phyloP scores from a whole-genome alignment of 2,888 invertebrate genomes.

The Limnephilus marmoratus region DNA sequence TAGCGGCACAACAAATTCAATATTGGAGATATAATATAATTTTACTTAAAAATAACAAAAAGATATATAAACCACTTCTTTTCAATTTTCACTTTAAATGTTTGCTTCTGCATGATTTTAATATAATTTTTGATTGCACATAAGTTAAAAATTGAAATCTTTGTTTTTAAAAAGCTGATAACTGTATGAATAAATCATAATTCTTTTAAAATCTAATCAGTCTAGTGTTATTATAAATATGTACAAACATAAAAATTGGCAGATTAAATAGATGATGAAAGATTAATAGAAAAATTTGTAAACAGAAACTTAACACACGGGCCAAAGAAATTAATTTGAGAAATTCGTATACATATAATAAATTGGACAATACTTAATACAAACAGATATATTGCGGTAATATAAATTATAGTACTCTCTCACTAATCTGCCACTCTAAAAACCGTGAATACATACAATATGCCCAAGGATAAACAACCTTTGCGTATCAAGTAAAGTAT shows the following conservation, averaged over 20 bases:
- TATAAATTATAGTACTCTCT: not conserved
- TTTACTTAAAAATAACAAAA: not conserved
- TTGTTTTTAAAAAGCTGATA: not conserved
- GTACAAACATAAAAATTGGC: not conserved
- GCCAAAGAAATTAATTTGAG: not conserved
- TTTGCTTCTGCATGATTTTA: not conserved
- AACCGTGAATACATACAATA: too few species aligned
- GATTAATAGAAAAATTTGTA: not conserved
- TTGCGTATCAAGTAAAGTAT: too few species aligned
- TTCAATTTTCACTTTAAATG: not conserved
- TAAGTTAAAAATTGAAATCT: not conserved
- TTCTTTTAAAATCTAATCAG: conserved; percentile 46
- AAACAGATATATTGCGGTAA: not conserved
- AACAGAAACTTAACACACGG: not conserved
- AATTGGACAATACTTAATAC: not conserved
- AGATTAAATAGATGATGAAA: not conserved
- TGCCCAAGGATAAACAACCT: too few species aligned
- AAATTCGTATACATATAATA: not conserved
- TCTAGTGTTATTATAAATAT: conserved; percentile 44
- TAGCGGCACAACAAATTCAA: not conserved
- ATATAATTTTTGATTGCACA: not conserved
- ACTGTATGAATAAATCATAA: not conserved
- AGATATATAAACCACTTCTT: not conserved
- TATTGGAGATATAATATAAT: not conserved
- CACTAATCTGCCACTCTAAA: too few species aligned